Conservation (phyloP, 2,888 invertebrate species). For the Tigriopus californicus region DNA sequence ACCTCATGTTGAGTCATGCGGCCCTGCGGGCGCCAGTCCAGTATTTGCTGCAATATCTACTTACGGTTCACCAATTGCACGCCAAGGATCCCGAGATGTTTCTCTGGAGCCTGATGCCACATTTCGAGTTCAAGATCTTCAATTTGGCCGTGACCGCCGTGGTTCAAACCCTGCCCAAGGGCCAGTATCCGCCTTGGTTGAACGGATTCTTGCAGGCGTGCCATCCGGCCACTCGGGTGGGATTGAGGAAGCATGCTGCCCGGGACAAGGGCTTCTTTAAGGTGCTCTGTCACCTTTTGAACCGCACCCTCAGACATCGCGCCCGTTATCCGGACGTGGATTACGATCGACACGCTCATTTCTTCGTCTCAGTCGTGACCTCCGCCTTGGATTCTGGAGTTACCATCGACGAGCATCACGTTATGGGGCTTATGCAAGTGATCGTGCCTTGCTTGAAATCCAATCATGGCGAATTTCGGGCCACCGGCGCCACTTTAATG, state of each 20-base stretch:
- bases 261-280: conserved; percentile 10
- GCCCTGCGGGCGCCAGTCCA: conserved; percentile 1
- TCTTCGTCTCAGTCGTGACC: neutral
- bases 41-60: conserved; percentile 11
- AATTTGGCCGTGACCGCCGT: neutral
- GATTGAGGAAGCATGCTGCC: neutral
- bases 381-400: neutral
- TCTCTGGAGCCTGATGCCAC: conserved; percentile 1
- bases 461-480: neutral
- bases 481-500: neutral
- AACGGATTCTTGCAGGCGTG: neutral
- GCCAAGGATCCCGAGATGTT: conserved; percentile 7
- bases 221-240: neutral
- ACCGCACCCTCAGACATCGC: neutral
- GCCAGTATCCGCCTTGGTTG: conserved; percentile 9
- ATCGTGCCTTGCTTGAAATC: conserved; percentile 3
- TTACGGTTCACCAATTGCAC: conserved; percentile 4
- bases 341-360: neutral
- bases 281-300: neutral
- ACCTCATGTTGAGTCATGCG: neutral
- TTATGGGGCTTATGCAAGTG: neutral
- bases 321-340: too few species aligned
- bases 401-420: conserved; percentile 1
- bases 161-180: conserved; percentile 4
- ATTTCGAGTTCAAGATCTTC: conserved; percentile 12